Percentiles rank a stretch among this genome's conserved stretches.
Conservation (phyloP, 2,113 vertebrate genomes). For the Myotis lucifugus region DNA sequence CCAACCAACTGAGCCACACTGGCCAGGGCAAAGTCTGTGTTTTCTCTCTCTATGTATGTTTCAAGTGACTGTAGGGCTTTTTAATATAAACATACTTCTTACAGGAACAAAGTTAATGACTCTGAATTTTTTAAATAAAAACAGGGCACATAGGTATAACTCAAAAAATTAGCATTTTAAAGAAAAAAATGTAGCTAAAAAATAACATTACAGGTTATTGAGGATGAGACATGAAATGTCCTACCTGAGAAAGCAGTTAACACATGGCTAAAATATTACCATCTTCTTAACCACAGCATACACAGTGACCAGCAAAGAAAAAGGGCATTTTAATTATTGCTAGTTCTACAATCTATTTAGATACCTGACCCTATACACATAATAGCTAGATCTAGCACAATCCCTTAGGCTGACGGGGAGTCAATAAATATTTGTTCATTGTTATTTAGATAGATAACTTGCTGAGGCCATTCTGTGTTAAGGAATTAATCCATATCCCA, state of each 20-base stretch:
- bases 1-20: not conserved
- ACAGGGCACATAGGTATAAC: not conserved
- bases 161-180: not conserved
- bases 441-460: slow-evolving; percentile 66
- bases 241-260: not conserved
- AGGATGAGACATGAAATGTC: not conserved
- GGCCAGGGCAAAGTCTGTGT: not conserved
- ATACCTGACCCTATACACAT: not conserved
- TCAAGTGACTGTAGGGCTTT: not conserved
- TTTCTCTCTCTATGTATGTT: not conserved
- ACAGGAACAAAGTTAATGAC: not conserved
- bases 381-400: not conserved
- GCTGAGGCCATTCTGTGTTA: not conserved
- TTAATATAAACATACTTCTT: not conserved
- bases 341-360: slow-evolving; percentile 15
- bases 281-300: not conserved
- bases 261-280: not conserved
- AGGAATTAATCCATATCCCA: slow-evolving; percentile 42
- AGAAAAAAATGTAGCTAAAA: not conserved
- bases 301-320: not conserved
- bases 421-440: slow-evolving; percentile 66
- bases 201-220: not conserved
- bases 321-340: not conserved
- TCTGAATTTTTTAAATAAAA: not conserved
- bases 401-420: not conserved